These are phyloP conservation scores for Drosophila melanica DNA, from an alignment of 1,140 invertebrate species.

Conservation along the genomic window DNA sequence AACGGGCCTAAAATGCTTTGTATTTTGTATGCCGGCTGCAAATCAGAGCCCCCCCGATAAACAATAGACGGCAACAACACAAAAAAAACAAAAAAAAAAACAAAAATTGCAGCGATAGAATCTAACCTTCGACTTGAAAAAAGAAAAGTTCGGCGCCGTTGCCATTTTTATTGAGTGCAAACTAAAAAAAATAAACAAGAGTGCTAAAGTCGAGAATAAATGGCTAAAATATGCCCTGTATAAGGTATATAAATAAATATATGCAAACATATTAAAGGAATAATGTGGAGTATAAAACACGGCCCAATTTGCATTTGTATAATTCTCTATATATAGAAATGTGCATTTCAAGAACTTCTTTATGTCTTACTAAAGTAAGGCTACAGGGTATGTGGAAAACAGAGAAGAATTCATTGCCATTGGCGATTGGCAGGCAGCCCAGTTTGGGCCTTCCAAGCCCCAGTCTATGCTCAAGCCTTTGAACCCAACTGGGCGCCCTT, in stretches of 20 bases:
- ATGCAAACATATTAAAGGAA: too few relatives aligned
- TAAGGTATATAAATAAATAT: too few relatives aligned
- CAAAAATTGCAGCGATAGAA: constrained; percentile 56
- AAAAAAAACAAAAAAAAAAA: constrained; percentile 9
- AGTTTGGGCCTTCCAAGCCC: background rate
- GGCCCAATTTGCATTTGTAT: too few relatives aligned
- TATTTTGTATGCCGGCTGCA: constrained; percentile 40
- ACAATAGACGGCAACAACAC: constrained; percentile 58
- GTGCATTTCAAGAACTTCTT: too few relatives aligned
- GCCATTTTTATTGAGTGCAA: constrained; percentile 32
- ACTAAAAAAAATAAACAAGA: constrained; percentile 45
- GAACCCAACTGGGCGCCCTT: too few relatives aligned
- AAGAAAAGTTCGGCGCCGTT: constrained; percentile 51
- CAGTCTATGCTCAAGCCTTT: background rate
- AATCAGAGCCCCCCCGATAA: constrained; percentile 67
- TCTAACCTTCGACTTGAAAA: constrained; percentile 78
- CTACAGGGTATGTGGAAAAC: too few relatives aligned
- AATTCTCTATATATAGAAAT: too few relatives aligned
- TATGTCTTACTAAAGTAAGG: too few relatives aligned
- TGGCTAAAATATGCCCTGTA: too few relatives aligned
- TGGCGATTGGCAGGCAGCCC: constrained; percentile 16
- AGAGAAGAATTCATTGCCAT: constrained; percentile 10
- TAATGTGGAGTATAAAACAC: too few relatives aligned
- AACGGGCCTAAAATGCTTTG: background rate
- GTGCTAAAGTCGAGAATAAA: too few relatives aligned